Percentiles rank a stretch among this genome's conserved stretches.
phyloP scores from a whole-genome alignment of 2,113 vertebrate genomes.

The Ptilorrhoa leucosticta region DNA sequence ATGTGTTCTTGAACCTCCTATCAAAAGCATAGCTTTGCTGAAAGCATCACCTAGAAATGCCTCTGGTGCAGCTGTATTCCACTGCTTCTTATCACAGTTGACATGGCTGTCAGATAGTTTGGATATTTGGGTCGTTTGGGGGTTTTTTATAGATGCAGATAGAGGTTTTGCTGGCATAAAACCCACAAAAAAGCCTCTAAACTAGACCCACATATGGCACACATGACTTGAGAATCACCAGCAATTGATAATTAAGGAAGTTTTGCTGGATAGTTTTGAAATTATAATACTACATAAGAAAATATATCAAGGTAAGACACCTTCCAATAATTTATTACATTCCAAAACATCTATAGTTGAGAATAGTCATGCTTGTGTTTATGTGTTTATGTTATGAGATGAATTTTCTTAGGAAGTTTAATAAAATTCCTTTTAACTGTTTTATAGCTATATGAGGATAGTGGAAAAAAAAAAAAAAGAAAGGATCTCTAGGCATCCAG shows the following conservation, averaged over 20 bases:
- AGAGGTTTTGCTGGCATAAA: not conserved
- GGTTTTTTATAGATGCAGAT: not conserved
- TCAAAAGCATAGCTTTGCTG: not conserved
- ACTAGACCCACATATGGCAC: not conserved
- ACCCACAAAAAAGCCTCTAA: not conserved
- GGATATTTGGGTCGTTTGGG: not conserved
- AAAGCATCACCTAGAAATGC: not conserved
- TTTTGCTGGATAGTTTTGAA: not conserved
- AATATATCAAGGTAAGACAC: not conserved
- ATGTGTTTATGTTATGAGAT: not conserved
- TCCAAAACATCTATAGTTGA: not conserved
- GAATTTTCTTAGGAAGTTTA: not conserved
- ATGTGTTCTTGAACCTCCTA: not conserved
- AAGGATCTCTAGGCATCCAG: not conserved
- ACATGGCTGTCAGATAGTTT: not conserved
- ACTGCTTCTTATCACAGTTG: not conserved
- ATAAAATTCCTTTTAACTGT: not conserved
- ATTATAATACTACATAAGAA: not conserved
- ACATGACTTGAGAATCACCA: not conserved
- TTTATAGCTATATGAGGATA: not conserved
- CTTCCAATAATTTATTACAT: not conserved
- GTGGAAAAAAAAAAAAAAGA: rapidly evolving
- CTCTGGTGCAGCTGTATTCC: not conserved
- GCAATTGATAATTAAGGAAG: not conserved
- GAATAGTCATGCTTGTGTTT: not conserved